Conservation (phyloP, 2,888 invertebrate species). For the Pollenia labialis region DNA sequence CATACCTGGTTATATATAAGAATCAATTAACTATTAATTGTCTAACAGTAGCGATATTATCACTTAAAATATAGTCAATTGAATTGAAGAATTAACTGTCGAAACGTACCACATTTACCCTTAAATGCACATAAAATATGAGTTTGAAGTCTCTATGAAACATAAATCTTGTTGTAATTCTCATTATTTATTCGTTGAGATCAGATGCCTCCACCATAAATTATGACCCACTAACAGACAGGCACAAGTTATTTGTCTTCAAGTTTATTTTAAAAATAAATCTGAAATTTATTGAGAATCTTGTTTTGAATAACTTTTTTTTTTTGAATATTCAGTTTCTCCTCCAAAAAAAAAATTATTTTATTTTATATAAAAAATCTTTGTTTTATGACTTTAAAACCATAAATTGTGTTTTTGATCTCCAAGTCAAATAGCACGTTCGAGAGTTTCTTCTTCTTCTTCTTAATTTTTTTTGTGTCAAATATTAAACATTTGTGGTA, state of each 20-base stretch:
- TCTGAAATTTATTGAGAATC: slow-evolving; percentile 36
- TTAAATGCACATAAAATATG: neutral
- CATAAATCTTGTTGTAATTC: slow-evolving; percentile 21
- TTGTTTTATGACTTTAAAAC: slow-evolving; percentile 49
- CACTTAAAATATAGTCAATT: no score
- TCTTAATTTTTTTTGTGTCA: slow-evolving; percentile 43
- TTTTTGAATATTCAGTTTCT: neutral
- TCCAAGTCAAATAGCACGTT: slow-evolving; percentile 19
- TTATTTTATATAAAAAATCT: slow-evolving; percentile 41
- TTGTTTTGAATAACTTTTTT: slow-evolving; percentile 5
- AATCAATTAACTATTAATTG: no score
- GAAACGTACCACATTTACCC: neutral
- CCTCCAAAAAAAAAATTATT: neutral
- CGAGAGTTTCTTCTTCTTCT: neutral
- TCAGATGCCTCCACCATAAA: slow-evolving; percentile 45
- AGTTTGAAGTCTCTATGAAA: neutral
- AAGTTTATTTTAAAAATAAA: slow-evolving; percentile 64
- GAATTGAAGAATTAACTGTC: no score
- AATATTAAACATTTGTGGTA: slow-evolving; percentile 40
- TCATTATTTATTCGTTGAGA: neutral
- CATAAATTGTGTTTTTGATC: slow-evolving; percentile 61
- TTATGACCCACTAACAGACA: slow-evolving; percentile 61
- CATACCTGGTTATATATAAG: no score
- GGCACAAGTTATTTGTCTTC: slow-evolving; percentile 64
- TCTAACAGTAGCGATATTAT: no score